Evolutionary conservation across 2,113 vertebrate genomes (phyloP), one percentile per base, ranked within the genome.

Genomic region (Stigmatopora nigra): DNA sequence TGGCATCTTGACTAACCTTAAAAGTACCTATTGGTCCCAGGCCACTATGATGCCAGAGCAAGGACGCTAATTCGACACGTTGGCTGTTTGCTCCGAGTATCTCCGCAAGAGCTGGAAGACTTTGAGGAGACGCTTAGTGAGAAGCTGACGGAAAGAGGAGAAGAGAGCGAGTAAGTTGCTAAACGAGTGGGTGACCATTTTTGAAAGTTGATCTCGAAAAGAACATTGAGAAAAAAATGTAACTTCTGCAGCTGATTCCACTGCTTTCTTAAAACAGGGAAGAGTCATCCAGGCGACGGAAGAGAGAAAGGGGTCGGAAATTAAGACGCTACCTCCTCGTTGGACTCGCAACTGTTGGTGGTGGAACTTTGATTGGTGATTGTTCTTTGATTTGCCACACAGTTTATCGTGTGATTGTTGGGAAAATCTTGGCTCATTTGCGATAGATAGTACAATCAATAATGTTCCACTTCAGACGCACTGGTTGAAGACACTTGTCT

Each of bases 331-430:
- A 95, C 76, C 87, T 99, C 56, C 92, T 99, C 67, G 97, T 99
- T 5, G 94, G 96, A 36, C 84, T 99, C 65, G 97, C 97, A 0
- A 93, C 95, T 0, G 87, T 98, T 0, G 95, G 95, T 8, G 96
- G 97, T 0, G 97, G 97, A 72, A 94, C 95, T 0, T 91, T 93
- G 68, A 95, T 98, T 0, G 95, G 95, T 98, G 67, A 93, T 88
- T 82, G 14, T 19, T 15, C 16, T 19, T 59, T 5, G 15, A 38
- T 59, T 48, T 15, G 52, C 38, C 60, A 13, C 20, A 9, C 48
- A 52, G 20, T 68, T 35, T 1, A 15, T 67, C 13, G 20, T 59
- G 51, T 55, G 45, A 16, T 31, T 35, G 14, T 53, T 12, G 51
- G 51, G 4, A 5, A 19, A 53, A 20, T 19, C 38, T 41, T 53